phyloP scores from a whole-genome alignment of 1,140 invertebrate genomes.

The Drosophila watanabei region DNA sequence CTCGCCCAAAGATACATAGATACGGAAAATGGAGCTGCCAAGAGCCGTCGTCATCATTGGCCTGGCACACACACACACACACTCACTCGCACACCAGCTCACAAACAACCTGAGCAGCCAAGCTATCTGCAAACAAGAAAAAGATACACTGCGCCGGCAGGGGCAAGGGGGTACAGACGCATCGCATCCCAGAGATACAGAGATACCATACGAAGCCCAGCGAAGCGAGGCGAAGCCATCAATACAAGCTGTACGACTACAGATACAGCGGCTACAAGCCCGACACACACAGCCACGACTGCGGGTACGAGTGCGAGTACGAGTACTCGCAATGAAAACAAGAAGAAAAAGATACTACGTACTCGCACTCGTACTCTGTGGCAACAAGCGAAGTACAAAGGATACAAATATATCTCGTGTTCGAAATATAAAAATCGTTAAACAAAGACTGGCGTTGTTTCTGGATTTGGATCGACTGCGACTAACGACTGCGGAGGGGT shows the following conservation, averaged over 20 bases:
- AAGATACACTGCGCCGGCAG: conserved; percentile 31
- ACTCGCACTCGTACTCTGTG: conserved; percentile 38
- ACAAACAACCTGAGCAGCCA: conserved; percentile 26
- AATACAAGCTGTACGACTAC: conserved; percentile 52
- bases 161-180: conserved; percentile 4
- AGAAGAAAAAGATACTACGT: conserved; percentile 21
- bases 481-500: conserved; percentile 47
- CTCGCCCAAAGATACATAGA: conserved; percentile 44
- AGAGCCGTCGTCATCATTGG: conserved; percentile 65
- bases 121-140: conserved; percentile 45
- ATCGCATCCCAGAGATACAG: conserved; percentile 29
- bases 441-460: conserved; percentile 83
- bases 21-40: conserved; percentile 63
- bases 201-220: conserved; percentile 44
- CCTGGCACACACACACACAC: conserved; percentile 56
- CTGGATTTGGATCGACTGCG: conserved; percentile 74
- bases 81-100: not conserved
- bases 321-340: conserved; percentile 11
- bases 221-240: conserved; percentile 55
- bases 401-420: conserved; percentile 84
- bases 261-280: conserved; percentile 45
- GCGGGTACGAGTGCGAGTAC: not conserved
- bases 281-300: conserved; percentile 26
- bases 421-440: conserved; percentile 84
- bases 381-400: conserved; percentile 80